A percentile compares a stretch with the other conserved stretches of the same genome.
Evolutionary conservation across 2,797 vertebrate genomes (phyloP).

Genomic region (Anabacerthia variegaticeps): DNA sequence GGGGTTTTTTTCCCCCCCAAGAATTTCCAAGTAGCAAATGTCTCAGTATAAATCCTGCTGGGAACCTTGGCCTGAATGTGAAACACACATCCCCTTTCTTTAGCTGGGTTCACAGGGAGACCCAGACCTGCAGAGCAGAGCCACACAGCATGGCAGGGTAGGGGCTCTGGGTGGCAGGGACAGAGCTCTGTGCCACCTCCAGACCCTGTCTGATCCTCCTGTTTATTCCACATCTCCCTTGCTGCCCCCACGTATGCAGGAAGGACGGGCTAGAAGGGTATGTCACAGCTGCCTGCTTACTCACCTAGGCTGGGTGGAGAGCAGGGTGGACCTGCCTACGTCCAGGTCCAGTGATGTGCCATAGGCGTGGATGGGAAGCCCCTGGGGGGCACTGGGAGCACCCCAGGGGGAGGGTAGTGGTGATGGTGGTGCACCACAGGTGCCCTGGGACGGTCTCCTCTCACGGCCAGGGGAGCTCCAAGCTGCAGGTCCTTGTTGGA

Average conservation of each 20-base stretch:
- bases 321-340: background rate
- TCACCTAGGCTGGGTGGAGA: conserved; percentile 72
- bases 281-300: background rate
- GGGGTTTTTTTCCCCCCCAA: background rate
- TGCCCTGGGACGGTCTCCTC: conserved; percentile 68
- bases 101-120: background rate
- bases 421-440: conserved; percentile 83
- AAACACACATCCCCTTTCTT: background rate
- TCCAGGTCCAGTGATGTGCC: conserved; percentile 22
- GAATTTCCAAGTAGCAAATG: background rate
- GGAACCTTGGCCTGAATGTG: background rate
- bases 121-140: background rate
- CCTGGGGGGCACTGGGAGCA: background rate
- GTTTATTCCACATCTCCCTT: background rate
- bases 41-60: background rate
- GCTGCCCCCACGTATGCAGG: background rate
- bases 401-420: conserved; percentile 72
- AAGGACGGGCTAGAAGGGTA: background rate
- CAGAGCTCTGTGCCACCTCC: too few relatives aligned
- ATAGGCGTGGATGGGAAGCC: conserved; percentile 65
- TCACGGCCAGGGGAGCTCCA: conserved; percentile 30
- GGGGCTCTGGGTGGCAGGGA: background rate
- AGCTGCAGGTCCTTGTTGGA: conserved; percentile 57
- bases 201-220: background rate
- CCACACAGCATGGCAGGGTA: background rate